Conservation (phyloP, 2,797 vertebrate species). For the Mastacembelus armatus region DNA sequence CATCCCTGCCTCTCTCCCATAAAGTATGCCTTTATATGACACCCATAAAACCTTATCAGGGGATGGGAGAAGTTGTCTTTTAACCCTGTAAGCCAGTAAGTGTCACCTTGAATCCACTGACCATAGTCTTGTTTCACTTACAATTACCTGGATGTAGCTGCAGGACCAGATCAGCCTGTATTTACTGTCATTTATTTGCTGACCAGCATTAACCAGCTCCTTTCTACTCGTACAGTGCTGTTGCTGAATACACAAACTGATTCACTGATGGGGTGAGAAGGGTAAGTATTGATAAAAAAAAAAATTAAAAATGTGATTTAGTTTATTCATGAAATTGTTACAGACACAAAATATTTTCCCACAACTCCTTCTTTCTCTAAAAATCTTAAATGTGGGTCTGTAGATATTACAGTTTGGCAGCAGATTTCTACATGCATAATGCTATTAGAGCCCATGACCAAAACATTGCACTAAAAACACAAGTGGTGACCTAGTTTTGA, state of each 20-base stretch:
- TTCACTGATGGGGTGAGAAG: no score
- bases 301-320: no score
- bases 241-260: no score
- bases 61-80: conserved; percentile 2
- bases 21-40: conserved; percentile 1
- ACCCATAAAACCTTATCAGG: conserved; percentile 12
- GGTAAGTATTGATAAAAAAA: no score
- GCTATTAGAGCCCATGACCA: conserved; percentile 50
- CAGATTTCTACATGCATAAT: conserved; percentile 50
- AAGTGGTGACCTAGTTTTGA: conserved; percentile 73
- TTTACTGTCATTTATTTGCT: background rate
- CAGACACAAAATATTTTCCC: conserved; percentile 1
- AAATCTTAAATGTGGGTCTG: conserved; percentile 12
- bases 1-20: conserved; percentile 4
- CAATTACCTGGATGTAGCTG: background rate
- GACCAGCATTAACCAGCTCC: no score
- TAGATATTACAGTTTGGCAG: conserved; percentile 39
- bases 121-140: background rate
- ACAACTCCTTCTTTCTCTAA: background rate
- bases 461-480: conserved; percentile 60
- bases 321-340: no score
- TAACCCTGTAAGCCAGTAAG: no score
- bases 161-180: no score
- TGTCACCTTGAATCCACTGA: conserved; percentile 9
- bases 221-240: no score